Evolutionary conservation across 2,113 vertebrate species (phyloP).

Genomic region (human): DNA sequence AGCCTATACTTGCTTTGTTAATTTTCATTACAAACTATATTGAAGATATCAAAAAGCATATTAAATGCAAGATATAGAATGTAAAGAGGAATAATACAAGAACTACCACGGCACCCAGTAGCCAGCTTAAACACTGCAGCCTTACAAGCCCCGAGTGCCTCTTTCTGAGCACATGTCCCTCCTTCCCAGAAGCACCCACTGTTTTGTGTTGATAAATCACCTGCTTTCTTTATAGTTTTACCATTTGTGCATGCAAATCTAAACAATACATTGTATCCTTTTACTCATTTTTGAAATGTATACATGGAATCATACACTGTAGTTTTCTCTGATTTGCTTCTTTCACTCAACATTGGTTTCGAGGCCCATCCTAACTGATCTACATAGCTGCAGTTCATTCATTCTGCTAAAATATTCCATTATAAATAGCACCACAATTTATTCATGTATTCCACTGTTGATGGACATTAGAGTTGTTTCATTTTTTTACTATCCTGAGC

Average conservation of each 20-base stretch:
- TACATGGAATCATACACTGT: background rate
- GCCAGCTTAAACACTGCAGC: background rate
- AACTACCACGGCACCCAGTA: background rate
- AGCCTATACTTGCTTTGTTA: background rate
- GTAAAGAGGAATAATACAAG: background rate
- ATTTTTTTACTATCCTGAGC: background rate
- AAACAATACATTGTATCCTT: background rate
- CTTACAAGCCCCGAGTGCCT: background rate
- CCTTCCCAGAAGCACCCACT: background rate
- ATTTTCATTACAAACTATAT: background rate
- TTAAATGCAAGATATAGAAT: background rate
- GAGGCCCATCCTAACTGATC: background rate
- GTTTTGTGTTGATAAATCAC: background rate
- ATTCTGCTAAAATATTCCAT: background rate
- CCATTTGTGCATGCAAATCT: background rate
- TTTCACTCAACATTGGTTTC: background rate
- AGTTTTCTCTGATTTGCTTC: background rate
- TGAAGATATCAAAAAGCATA: background rate
- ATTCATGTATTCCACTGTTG: background rate
- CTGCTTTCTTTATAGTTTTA: background rate
- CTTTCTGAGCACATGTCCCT: background rate
- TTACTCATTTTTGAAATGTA: background rate
- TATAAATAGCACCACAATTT: background rate
- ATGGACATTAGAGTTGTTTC: background rate
- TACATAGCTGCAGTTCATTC: background rate